These are phyloP conservation scores for Myrmecophaga tridactyla DNA, from an alignment of 2,113 vertebrate genomes.

Conservation along the genomic window DNA sequence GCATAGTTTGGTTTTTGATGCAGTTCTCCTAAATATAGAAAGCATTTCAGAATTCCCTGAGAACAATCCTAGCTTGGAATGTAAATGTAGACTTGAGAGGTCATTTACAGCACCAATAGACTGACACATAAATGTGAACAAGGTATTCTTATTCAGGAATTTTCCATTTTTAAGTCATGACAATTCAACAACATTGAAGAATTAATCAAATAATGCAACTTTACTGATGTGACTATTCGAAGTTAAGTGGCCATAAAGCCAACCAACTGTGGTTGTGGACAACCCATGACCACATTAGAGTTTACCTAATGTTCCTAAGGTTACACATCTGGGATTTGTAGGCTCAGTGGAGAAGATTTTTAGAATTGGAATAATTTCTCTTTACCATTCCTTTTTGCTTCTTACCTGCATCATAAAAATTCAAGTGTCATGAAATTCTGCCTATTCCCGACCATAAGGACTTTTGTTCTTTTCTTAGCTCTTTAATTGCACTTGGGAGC, in stretches of 20 bases:
- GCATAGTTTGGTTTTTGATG: slow-evolving; percentile 37
- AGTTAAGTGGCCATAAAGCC: slow-evolving; percentile 6
- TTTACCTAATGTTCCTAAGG: no score
- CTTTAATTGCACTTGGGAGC: neutral
- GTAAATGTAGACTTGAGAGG: slow-evolving; percentile 29
- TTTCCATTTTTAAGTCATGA: slow-evolving; percentile 43
- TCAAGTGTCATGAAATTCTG: neutral
- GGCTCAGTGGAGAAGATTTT: neutral
- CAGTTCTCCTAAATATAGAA: slow-evolving; percentile 60
- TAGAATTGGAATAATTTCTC: neutral
- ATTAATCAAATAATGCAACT: slow-evolving; percentile 4
- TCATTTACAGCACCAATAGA: slow-evolving; percentile 6
- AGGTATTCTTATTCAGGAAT: slow-evolving; percentile 16
- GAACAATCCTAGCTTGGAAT: slow-evolving; percentile 34
- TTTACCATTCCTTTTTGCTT: neutral
- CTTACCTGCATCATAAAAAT: neutral
- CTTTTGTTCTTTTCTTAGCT: neutral
- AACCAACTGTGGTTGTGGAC: neutral
- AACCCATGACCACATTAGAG: no score
- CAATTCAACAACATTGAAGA: neutral
- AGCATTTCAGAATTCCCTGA: slow-evolving; percentile 31
- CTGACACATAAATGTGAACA: neutral
- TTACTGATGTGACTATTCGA: neutral
- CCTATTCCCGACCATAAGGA: neutral
- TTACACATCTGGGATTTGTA: no score